Conservation (phyloP, 1,140 invertebrate genomes). For the Globodera rostochiensis region DNA sequence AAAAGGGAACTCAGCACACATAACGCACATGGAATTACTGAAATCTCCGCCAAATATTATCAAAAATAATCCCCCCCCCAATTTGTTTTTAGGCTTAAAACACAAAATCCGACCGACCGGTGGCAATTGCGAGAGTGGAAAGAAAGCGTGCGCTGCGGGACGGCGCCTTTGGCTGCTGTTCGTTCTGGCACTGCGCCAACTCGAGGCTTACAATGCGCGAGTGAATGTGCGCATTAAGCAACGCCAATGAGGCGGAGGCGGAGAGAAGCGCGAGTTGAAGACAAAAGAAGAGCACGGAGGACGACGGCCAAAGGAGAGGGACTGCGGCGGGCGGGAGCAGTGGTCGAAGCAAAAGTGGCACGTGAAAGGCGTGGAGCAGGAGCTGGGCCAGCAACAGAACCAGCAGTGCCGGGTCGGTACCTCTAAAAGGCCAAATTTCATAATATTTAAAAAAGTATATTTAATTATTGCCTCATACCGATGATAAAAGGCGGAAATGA, state of each 20-base stretch:
- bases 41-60: slow-evolving; percentile 16
- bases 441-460: background rate
- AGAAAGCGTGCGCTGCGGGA: slow-evolving; percentile 24
- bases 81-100: background rate
- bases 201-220: slow-evolving; percentile 37
- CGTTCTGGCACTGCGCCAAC: slow-evolving; percentile 7
- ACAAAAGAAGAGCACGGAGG: slow-evolving; percentile 33
- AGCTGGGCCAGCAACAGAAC: slow-evolving; percentile 26
- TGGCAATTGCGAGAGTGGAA: slow-evolving; percentile 17
- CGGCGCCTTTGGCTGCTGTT: background rate
- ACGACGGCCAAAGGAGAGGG: slow-evolving; percentile 9
- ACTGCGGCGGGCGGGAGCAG: slow-evolving; percentile 13
- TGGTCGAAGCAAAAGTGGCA: slow-evolving; percentile 22
- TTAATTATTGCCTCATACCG: background rate
- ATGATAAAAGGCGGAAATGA: slow-evolving; percentile 32
- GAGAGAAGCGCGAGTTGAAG: slow-evolving; percentile 38
- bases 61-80: background rate
- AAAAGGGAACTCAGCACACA: slow-evolving; percentile 46
- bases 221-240: slow-evolving; percentile 41
- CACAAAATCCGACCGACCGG: slow-evolving; percentile 26
- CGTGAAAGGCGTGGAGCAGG: slow-evolving; percentile 35
- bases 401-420: slow-evolving; percentile 30
- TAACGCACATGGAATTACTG: slow-evolving; percentile 40
- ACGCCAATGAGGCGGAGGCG: slow-evolving; percentile 32
- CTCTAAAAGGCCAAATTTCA: background rate